Conservation (phyloP, 2,113 vertebrate genomes). For the Tichodroma muraria region DNA sequence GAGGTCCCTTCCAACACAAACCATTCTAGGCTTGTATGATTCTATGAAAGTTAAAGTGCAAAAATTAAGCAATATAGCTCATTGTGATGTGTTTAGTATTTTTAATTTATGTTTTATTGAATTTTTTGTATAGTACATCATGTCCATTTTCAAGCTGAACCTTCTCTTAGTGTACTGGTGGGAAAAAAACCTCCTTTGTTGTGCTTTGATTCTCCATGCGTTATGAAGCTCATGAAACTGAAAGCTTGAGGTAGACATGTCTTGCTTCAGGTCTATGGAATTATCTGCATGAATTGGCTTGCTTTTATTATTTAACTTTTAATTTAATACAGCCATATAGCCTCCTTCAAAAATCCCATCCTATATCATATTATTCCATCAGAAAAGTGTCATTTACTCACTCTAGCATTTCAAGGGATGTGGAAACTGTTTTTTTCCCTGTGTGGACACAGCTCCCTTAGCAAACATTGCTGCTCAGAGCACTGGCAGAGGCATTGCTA, state of each 20-base stretch:
- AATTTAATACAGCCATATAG: neutral
- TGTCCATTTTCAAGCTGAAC: neutral
- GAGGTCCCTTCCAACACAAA: neutral
- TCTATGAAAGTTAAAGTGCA: neutral
- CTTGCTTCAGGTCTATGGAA: neutral
- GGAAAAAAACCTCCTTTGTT: neutral
- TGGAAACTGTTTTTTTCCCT: neutral
- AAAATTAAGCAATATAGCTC: neutral
- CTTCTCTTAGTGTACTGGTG: neutral
- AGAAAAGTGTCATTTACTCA: neutral
- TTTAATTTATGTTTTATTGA: neutral
- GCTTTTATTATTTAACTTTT: neutral
- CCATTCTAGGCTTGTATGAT: neutral
- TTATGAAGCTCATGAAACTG: neutral
- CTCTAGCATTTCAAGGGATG: neutral
- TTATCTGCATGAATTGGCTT: neutral
- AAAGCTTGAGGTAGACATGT: neutral
- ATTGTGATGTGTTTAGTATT: neutral
- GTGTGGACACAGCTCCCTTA: neutral
- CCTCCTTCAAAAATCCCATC: neutral
- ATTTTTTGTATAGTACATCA: neutral
- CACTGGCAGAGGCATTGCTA: neutral
- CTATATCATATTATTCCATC: neutral
- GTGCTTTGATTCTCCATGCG: neutral
- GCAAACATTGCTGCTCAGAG: neutral